Evolutionary conservation across 2,113 vertebrate species (phyloP).

Genomic region (Atherinomorus stipes): DNA sequence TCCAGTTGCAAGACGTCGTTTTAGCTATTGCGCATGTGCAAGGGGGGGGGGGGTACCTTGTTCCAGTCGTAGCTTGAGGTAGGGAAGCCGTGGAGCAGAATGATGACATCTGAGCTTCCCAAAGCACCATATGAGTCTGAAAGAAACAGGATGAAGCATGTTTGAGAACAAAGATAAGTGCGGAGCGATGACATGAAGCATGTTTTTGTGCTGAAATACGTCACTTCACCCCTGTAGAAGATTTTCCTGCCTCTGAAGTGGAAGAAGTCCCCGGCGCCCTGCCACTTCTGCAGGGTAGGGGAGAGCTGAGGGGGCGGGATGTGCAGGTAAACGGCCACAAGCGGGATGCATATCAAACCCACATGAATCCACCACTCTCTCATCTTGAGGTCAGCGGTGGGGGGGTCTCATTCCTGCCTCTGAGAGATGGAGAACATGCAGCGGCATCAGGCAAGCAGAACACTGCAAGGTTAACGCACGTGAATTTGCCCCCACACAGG

Average conservation of each 20-base stretch:
- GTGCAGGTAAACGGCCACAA: constrained; percentile 92
- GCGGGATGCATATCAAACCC: constrained; percentile 87
- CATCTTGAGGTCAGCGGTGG: constrained; percentile 81
- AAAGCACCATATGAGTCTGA: constrained; percentile 89
- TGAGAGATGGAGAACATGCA: background rate
- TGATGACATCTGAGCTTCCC: constrained; percentile 89
- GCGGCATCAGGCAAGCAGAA: background rate
- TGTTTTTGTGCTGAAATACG: background rate
- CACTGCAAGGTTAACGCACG: background rate
- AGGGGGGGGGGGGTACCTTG: constrained; percentile 82
- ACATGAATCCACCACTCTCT: constrained; percentile 95
- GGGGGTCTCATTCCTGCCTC: constrained; percentile 57
- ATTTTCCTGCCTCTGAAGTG: constrained; percentile 86
- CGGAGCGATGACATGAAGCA: rapidly evolving
- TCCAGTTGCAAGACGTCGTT: background rate
- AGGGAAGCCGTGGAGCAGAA: constrained; percentile 94
- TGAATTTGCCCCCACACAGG: background rate
- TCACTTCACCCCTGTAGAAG: constrained; percentile 90
- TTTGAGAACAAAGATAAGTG: background rate
- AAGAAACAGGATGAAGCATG: background rate
- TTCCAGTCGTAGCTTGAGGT: constrained; percentile 97
- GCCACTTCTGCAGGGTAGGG: constrained; percentile 89
- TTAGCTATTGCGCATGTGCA: background rate
- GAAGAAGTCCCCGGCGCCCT: constrained; percentile 84
- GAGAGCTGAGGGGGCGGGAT: constrained; percentile 91